phyloP scores from a whole-genome alignment of 2,797 vertebrate species.

The Enteromius viviparus region DNA sequence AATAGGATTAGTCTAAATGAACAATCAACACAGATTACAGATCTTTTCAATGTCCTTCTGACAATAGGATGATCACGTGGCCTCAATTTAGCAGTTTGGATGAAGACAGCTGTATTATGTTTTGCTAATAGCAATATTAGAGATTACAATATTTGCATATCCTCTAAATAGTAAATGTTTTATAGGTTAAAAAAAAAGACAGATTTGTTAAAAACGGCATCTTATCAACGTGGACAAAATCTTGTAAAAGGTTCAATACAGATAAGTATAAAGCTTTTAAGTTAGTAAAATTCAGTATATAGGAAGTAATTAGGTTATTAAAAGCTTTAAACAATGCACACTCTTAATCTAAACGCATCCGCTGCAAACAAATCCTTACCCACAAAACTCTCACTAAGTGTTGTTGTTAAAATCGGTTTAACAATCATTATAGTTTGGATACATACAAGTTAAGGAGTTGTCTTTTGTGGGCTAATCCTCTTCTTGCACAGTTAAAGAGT shows the following conservation, averaged over 20 bases:
- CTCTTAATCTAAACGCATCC: conserved; percentile 2
- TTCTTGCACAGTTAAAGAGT: conserved; percentile 34
- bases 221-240: not conserved
- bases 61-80: not conserved
- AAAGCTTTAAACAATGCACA: not conserved
- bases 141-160: not conserved
- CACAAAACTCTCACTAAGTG: not conserved
- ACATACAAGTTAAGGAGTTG: conserved; percentile 4
- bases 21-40: conserved; percentile 48
- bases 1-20: conserved; percentile 49
- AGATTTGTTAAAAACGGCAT: not conserved
- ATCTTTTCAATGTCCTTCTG: conserved; percentile 19
- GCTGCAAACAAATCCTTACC: conserved; percentile 15
- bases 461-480: conserved; percentile 48
- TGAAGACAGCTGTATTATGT: conserved; percentile 15
- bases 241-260: not conserved
- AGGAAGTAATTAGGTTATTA: not conserved
- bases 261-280: not conserved
- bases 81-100: not conserved
- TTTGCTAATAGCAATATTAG: not conserved
- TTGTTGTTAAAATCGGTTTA: conserved; percentile 20
- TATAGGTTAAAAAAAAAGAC: not conserved
- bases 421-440: conserved; percentile 25
- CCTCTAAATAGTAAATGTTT: not conserved
- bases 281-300: not conserved